These are phyloP conservation scores for Cnemophilus loriae DNA, from an alignment of 2,113 vertebrate species.

Conservation along the genomic window DNA sequence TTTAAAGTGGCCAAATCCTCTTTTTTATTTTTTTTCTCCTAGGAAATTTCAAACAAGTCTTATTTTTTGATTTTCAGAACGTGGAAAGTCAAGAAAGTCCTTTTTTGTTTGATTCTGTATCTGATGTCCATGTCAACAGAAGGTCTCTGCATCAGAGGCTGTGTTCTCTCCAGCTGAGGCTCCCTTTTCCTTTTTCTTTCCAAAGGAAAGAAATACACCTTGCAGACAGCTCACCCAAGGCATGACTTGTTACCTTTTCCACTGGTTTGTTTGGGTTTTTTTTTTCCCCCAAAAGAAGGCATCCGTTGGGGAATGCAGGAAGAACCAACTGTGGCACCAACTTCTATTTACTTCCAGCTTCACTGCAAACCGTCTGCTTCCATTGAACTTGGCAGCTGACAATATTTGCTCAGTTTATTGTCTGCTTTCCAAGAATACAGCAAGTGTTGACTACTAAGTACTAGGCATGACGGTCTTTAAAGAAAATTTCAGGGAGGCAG, in stretches of 20 bases:
- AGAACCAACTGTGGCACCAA: constrained; percentile 25
- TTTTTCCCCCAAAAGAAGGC: not conserved
- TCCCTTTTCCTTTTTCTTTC: not conserved
- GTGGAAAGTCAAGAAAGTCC: not conserved
- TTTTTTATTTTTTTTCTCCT: not conserved
- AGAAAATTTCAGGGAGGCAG: constrained; percentile 17
- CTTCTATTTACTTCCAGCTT: constrained; percentile 51
- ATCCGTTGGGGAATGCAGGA: not conserved
- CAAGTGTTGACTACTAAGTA: constrained; percentile 29
- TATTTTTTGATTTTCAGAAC: not conserved
- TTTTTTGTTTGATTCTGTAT: not conserved
- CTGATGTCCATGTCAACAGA: not conserved
- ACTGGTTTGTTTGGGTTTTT: not conserved
- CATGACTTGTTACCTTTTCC: not conserved
- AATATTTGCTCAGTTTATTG: constrained; percentile 56
- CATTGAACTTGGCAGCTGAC: constrained; percentile 52
- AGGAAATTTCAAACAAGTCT: not conserved
- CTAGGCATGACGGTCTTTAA: not conserved
- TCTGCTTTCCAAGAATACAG: constrained; percentile 54
- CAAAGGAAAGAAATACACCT: not conserved
- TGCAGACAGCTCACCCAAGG: not conserved
- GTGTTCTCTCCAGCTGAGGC: not conserved
- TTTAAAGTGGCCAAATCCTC: not conserved
- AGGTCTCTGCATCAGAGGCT: not conserved
- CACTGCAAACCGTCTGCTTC: constrained; percentile 26